Percentiles rank a stretch among this genome's conserved stretches.
Evolutionary conservation across 37 sponge, comb jelly and placozoan genomes (phyloP).

Genomic region (Halichondria panicea): DNA sequence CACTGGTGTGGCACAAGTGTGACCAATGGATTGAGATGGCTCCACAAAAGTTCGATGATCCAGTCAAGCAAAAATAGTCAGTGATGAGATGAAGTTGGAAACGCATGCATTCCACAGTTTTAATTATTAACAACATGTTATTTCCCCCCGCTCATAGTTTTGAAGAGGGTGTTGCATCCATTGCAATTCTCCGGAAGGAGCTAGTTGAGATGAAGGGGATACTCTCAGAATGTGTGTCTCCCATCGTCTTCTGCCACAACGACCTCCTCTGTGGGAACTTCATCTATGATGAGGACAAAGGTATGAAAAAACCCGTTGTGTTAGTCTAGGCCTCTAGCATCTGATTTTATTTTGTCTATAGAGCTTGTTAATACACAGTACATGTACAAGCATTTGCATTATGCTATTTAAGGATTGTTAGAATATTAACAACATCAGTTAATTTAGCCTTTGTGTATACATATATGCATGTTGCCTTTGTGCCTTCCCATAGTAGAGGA

Average conservation of each 20-base stretch:
- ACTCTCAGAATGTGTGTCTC: constrained; percentile 12
- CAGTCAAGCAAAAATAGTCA: constrained; percentile 28
- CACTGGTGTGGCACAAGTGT: constrained; percentile 24
- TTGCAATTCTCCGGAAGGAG: constrained; percentile 7
- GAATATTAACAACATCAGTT: not conserved
- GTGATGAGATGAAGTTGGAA: no score
- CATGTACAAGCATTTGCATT: not conserved
- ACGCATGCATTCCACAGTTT: no score
- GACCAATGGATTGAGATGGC: constrained; percentile 32
- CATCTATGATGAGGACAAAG: constrained; percentile 34
- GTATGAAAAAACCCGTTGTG: not conserved
- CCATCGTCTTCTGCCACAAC: constrained; percentile 78
- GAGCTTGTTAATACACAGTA: no score
- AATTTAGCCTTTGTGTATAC: not conserved
- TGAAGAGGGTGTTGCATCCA: not conserved
- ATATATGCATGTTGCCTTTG: no score
- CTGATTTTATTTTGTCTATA: no score
- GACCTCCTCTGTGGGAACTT: constrained; percentile 67
- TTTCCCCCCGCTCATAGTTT: no score
- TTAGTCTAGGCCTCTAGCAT: no score
- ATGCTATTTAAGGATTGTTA: not conserved
- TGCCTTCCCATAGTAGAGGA: no score
- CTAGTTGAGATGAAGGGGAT: constrained; percentile 4
- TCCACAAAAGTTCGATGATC: constrained; percentile 26
- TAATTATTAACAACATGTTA: no score